phyloP scores from a whole-genome alignment of 1,140 invertebrate species.

The Tetragnatha versicolor region DNA sequence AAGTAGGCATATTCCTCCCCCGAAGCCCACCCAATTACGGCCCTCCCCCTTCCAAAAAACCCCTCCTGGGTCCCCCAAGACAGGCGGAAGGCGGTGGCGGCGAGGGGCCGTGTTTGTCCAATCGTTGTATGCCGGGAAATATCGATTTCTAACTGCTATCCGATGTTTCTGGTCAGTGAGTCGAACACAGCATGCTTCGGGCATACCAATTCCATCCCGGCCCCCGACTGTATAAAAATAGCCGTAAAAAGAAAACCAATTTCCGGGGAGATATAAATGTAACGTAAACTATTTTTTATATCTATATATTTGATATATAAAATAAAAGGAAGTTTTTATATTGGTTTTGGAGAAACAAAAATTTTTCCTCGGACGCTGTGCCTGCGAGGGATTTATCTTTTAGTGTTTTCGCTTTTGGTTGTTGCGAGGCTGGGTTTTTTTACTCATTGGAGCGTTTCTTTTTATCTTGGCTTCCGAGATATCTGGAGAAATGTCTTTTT shows the following conservation, averaged over 20 bases:
- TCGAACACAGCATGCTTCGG: constrained; percentile 34
- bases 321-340: neutral
- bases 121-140: constrained; percentile 49
- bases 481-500: too few relatives aligned
- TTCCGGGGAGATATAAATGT: constrained; percentile 33
- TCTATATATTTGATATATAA: constrained; percentile 22
- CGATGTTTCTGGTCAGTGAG: constrained; percentile 54
- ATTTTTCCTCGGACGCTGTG: neutral
- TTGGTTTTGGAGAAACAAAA: constrained; percentile 4
- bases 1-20: too few relatives aligned
- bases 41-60: too few relatives aligned
- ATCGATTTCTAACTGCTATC: constrained; percentile 55
- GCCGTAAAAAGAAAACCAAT: constrained; percentile 14
- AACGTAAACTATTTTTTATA: constrained; percentile 48
- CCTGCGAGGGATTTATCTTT: neutral
- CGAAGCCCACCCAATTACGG: too few relatives aligned
- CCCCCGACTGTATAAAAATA: neutral
- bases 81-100: neutral
- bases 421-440: too few relatives aligned
- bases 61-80: too few relatives aligned
- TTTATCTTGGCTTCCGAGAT: too few relatives aligned
- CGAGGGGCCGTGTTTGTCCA: constrained; percentile 51
- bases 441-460: too few relatives aligned
- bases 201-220: constrained; percentile 15
- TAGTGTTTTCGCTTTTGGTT: too few relatives aligned